Percentiles rank a stretch among this genome's conserved stretches.
Evolutionary conservation across 2,888 invertebrate species (phyloP).

Genomic region (Eilema caniola): DNA sequence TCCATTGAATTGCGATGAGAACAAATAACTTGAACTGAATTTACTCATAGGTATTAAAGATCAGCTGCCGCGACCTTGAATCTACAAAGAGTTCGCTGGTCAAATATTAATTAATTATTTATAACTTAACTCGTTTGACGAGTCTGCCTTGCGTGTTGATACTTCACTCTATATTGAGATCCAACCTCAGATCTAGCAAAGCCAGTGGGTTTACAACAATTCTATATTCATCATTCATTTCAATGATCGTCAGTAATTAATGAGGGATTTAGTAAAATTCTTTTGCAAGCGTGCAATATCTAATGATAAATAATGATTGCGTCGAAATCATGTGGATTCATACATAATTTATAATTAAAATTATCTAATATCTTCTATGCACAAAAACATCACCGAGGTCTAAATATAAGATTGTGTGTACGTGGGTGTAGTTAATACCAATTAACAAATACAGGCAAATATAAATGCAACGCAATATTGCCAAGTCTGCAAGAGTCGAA

Average conservation of each 20-base stretch:
- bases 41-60: conserved; percentile 59
- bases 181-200: conserved; percentile 41
- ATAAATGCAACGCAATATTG: background rate
- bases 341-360: background rate
- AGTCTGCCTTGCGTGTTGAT: conserved; percentile 73
- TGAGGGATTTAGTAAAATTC: background rate
- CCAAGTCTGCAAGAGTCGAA: background rate
- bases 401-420: background rate
- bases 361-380: background rate
- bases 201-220: conserved; percentile 19
- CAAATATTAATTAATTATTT: conserved; percentile 83
- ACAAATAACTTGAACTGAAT: conserved; percentile 49
- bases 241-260: background rate
- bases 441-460: conserved; percentile 1
- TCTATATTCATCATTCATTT: conserved; percentile 11
- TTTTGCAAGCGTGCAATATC: background rate
- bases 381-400: background rate
- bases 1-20: conserved; percentile 36
- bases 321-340: background rate
- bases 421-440: background rate
- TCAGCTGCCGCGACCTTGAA: conserved; percentile 70
- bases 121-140: conserved; percentile 79
- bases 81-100: conserved; percentile 76
- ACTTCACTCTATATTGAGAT: conserved; percentile 62
- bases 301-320: background rate